These are phyloP conservation scores for Thaumatotibia leucotreta DNA, from an alignment of 1,140 invertebrate genomes.

Conservation along the genomic window DNA sequence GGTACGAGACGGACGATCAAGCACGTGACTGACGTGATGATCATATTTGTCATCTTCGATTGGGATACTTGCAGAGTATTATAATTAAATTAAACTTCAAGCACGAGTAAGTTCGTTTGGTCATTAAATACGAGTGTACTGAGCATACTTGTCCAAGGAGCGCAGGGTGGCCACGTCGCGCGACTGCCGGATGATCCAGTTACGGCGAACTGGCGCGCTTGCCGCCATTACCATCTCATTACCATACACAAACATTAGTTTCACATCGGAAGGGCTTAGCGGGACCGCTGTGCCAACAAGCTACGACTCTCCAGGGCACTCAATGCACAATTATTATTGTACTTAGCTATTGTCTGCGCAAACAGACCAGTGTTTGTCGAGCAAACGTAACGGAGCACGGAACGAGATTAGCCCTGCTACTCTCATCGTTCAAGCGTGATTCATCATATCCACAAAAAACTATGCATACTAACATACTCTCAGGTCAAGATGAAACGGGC, in stretches of 20 bases:
- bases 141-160: neutral
- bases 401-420: constrained; percentile 59
- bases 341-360: constrained; percentile 64
- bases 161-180: neutral
- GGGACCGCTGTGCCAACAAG: constrained; percentile 52
- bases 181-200: constrained; percentile 51
- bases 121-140: no score
- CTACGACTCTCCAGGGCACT: constrained; percentile 40
- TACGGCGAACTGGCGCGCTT: constrained; percentile 40
- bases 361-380: constrained; percentile 54
- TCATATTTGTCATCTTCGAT: no score
- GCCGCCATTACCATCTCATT: constrained; percentile 67
- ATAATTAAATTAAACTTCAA: no score
- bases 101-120: no score
- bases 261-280: constrained; percentile 56
- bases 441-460: constrained; percentile 3
- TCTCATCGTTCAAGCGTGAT: constrained; percentile 25
- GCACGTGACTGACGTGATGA: no score
- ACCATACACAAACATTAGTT: constrained; percentile 69
- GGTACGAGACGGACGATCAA: no score
- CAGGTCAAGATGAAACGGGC: neutral
- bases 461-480: neutral
- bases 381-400: constrained; percentile 64
- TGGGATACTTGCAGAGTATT: no score
- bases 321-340: constrained; percentile 69